Conservation (phyloP, 2,797 vertebrate genomes). For the Pogonophryne albipinna region DNA sequence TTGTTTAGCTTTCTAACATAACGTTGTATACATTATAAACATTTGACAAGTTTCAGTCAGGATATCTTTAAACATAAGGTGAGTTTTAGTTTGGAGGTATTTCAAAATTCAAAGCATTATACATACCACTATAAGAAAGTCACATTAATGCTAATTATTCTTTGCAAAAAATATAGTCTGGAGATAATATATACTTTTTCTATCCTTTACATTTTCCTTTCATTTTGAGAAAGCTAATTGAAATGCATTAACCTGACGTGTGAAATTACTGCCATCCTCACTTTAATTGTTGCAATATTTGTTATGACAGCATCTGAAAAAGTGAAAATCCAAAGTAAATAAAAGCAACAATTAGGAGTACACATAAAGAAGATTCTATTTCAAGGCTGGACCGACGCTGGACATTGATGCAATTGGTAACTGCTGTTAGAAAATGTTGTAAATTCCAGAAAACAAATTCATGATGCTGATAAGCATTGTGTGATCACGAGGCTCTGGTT, state of each 20-base stretch:
- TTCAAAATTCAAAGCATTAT: neutral
- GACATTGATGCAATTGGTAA: slow-evolving; percentile 35
- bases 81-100: neutral
- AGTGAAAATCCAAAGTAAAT: slow-evolving; percentile 18
- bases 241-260: slow-evolving; percentile 33
- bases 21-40: no score
- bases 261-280: slow-evolving; percentile 24
- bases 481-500: slow-evolving; percentile 28
- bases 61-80: no score
- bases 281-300: slow-evolving; percentile 43
- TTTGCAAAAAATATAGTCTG: neutral
- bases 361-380: slow-evolving; percentile 11
- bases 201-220: slow-evolving; percentile 10
- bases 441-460: slow-evolving; percentile 41
- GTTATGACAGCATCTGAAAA: slow-evolving; percentile 44
- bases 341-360: slow-evolving; percentile 44
- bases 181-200: neutral
- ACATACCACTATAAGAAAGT: neutral
- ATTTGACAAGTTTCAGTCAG: no score
- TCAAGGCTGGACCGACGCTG: neutral
- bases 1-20: neutral
- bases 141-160: neutral
- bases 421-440: slow-evolving; percentile 9
- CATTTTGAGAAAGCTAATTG: slow-evolving; percentile 18
- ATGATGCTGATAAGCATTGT: slow-evolving; percentile 45